Conservation (phyloP, 2,113 vertebrate genomes). For the Ranitomeya variabilis region DNA sequence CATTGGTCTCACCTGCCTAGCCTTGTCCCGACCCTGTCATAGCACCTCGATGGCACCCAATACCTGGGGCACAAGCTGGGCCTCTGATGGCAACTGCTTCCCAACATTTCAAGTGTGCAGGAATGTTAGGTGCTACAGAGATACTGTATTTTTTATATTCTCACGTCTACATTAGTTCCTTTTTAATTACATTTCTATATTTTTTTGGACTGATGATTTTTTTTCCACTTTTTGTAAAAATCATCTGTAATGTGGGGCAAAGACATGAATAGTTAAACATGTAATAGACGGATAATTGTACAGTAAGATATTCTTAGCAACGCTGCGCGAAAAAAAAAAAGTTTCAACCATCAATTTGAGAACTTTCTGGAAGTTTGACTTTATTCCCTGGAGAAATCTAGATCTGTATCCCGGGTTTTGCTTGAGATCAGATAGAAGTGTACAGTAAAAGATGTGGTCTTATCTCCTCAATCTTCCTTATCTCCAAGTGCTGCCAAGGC, state of each 20-base stretch:
- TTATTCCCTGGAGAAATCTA: not conserved
- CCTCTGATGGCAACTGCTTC: too few species aligned
- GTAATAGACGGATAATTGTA: not conserved
- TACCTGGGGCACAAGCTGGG: too few species aligned
- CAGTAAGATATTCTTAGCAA: conserved; percentile 13
- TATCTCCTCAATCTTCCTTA: conserved; percentile 1
- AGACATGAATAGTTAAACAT: conserved; percentile 30
- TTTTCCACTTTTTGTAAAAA: not conserved
- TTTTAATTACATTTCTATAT: not conserved
- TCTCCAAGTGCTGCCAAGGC: not conserved
- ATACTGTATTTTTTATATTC: not conserved
- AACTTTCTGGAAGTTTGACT: not conserved
- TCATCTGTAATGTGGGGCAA: conserved; percentile 9
- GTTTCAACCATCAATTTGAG: not conserved
- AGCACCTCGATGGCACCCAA: too few species aligned
- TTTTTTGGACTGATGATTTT: not conserved
- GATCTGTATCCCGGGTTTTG: not conserved
- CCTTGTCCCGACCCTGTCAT: too few species aligned
- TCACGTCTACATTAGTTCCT: not conserved
- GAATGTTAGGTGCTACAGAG: too few species aligned
- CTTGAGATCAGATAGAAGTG: not conserved
- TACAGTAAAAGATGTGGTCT: not conserved
- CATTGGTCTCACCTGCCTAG: too few species aligned
- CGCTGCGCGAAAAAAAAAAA: not conserved
- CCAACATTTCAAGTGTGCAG: too few species aligned